Base-by-base conservation (phyloP, 2,113 vertebrate genomes). In the Ia io region DNA sequence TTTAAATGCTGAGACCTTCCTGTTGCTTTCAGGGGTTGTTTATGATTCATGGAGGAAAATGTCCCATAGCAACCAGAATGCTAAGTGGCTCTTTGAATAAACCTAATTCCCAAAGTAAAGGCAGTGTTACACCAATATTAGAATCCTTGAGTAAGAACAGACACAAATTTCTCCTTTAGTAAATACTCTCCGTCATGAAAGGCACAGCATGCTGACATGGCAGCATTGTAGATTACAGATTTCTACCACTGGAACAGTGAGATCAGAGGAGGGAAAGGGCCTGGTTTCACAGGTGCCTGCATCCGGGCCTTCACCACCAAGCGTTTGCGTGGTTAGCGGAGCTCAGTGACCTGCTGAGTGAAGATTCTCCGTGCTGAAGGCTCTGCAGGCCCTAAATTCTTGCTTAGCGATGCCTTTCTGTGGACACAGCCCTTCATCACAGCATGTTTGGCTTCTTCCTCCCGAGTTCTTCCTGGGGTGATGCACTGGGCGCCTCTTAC, bases 271-370 rank as follows among this genome's bases (percentile, higher is more conserved):
- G 23, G 20, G 30, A 9, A 18, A 56, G 85, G 40, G 47, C 30
- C 44, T 9, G 9, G n/a, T 14, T 0, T 16, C 71, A 2, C 22
- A 3, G 44, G n/a, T 9, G 69, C 85, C 37, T 18, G 74, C 9
- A 12, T 17, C 37, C 16, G 14, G 56, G 56, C 17, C 9, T 6
- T 28, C 2, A 1, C 93, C 74, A 53, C 61, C 12, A 2, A 63
- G 40, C 0, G 0, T 6, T 9, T 22, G 16, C 5, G 0, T 18
- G 0, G 22, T 40, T 47, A 28, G n/a, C 7, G 0, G 61, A 44
- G 47, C 32, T 25, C 63, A 9, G 42, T 40, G 47, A 42, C 28
- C 78, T n/a, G 12, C 35, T 3, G 40, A 47, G 84, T 4, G 28
- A 18, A n/a, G 88, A 12, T 2, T 4, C 6, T 17, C 28, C 1